phyloP scores from a whole-genome alignment of 1,140 invertebrate species.

The Drosophila ambigua region DNA sequence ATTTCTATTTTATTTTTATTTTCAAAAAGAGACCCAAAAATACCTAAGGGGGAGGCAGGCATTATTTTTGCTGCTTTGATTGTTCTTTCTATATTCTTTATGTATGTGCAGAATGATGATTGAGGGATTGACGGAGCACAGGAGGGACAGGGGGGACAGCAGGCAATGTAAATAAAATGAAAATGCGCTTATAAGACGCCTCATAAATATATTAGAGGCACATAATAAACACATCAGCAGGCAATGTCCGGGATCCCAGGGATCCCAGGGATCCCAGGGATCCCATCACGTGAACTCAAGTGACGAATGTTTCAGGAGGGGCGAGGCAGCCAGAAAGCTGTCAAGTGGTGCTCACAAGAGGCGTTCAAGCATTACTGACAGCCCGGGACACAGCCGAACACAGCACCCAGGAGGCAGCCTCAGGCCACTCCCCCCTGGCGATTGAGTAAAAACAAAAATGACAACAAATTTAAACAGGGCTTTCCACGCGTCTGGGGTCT shows the following conservation, averaged over 20 bases:
- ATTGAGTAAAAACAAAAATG: slow-evolving; percentile 50
- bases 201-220: slow-evolving; percentile 81
- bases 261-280: slow-evolving; percentile 2
- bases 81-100: slow-evolving; percentile 42
- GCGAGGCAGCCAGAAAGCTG: slow-evolving; percentile 45
- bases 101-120: slow-evolving; percentile 27
- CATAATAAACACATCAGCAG: slow-evolving; percentile 81
- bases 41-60: slow-evolving; percentile 56
- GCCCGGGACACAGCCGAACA: slow-evolving; percentile 8
- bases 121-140: background rate
- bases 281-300: slow-evolving; percentile 1
- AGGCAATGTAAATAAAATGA: slow-evolving; percentile 75
- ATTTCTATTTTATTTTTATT: slow-evolving; percentile 45
- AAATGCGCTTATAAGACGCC: slow-evolving; percentile 82
- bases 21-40: slow-evolving; percentile 25
- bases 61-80: slow-evolving; percentile 29
- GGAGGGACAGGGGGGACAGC: slow-evolving; percentile 5
- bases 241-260: slow-evolving; percentile 43
- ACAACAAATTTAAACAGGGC: slow-evolving; percentile 73
- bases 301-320: slow-evolving; percentile 62
- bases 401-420: slow-evolving; percentile 29
- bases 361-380: slow-evolving; percentile 70
- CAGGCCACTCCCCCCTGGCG: slow-evolving; percentile 8
- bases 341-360: slow-evolving; percentile 68
- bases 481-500: slow-evolving; percentile 3